A percentile compares a stretch with the other conserved stretches of the same genome.
Evolutionary conservation across 2,113 vertebrate genomes (phyloP).

Genomic region (Tupaia tana): DNA sequence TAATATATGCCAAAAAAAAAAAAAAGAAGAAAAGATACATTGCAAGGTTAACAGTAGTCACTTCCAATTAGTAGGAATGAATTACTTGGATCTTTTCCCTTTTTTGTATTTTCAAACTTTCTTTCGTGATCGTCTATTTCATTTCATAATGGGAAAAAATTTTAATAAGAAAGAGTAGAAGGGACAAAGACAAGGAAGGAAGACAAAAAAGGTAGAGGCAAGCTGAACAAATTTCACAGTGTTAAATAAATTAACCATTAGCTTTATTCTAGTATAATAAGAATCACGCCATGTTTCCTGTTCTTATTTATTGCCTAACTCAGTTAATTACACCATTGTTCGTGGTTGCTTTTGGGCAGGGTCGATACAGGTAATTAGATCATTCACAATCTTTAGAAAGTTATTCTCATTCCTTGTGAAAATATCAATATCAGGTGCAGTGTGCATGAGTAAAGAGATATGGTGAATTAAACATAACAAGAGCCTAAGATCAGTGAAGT

Average conservation of each 20-base stretch:
- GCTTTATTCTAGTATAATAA: neutral
- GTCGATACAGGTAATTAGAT: conserved; percentile 59
- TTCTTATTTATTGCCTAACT: conserved; percentile 30
- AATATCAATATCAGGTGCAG: conserved; percentile 22
- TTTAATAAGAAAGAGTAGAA: neutral
- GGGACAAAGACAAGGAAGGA: neutral
- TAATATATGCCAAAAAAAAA: neutral
- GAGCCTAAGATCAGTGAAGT: neutral
- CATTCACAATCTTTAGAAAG: conserved; percentile 37
- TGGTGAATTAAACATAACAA: neutral
- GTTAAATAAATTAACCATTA: neutral
- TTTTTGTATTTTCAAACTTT: conserved; percentile 37
- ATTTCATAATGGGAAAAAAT: neutral
- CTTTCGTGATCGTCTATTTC: neutral
- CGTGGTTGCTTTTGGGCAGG: conserved; percentile 47
- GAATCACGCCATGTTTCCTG: conserved; percentile 27
- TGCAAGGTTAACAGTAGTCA: neutral
- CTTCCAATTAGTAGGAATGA: conserved; percentile 28
- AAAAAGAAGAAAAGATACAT: neutral
- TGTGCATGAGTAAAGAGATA: conserved; percentile 5
- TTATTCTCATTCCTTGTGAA: conserved; percentile 1
- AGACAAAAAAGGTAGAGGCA: neutral
- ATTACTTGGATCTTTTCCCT: neutral
- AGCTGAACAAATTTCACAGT: neutral
- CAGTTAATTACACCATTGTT: conserved; percentile 63